Percentiles rank a stretch among this genome's conserved stretches.
Conservation (phyloP, 2,888 invertebrate species). For the Megamerina dolium region DNA sequence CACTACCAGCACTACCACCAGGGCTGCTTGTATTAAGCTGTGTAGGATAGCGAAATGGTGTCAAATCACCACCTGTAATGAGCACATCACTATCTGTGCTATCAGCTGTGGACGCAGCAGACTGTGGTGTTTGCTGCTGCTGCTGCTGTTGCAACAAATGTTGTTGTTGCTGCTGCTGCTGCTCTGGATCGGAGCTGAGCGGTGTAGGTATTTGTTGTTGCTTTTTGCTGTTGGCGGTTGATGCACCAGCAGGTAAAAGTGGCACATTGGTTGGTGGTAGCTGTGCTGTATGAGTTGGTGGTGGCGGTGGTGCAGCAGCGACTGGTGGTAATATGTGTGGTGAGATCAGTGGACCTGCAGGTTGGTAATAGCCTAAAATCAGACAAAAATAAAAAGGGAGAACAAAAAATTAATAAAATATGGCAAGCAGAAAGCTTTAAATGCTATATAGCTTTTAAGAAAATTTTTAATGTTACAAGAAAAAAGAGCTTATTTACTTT, state of each 20-base stretch:
- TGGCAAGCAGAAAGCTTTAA: not conserved
- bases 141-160: conserved; percentile 1
- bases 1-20: conserved; percentile 6
- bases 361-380: conserved; percentile 80
- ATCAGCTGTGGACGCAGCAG: conserved; percentile 27
- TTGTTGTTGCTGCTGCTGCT: conserved; percentile 22
- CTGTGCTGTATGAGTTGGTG: conserved; percentile 29
- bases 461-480: not conserved
- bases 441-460: conserved; percentile 2
- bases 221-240: conserved; percentile 3
- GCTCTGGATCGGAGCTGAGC: conserved; percentile 44
- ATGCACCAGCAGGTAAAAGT: conserved; percentile 21
- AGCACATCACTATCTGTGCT: conserved; percentile 35
- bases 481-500: conserved; percentile 5
- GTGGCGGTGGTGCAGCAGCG: conserved; percentile 39
- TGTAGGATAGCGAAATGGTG: conserved; percentile 37
- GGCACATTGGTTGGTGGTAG: conserved; percentile 28
- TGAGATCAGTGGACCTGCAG: conserved; percentile 82
- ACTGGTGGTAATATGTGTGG: conserved; percentile 56
- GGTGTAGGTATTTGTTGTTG: conserved; percentile 38
- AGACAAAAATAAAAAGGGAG: conserved; percentile 25
- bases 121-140: conserved; percentile 16
- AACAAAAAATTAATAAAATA: conserved; percentile 4
- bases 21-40: conserved; percentile 22
- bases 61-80: conserved; percentile 39